Evolutionary conservation across 2,113 vertebrate genomes (phyloP).

Genomic region (Pycnonotus jocosus): DNA sequence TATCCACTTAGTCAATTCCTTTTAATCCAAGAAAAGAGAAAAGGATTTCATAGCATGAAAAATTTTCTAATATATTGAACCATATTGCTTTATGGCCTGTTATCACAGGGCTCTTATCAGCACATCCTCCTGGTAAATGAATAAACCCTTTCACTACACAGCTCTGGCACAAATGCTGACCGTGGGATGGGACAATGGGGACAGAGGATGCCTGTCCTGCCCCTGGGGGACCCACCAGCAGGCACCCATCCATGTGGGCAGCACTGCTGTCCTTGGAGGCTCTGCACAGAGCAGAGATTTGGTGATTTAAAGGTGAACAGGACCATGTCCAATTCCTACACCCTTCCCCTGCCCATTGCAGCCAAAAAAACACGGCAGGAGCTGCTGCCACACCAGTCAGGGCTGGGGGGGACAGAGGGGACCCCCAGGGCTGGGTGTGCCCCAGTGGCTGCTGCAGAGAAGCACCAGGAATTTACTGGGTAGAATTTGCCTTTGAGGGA

Average conservation of each 20-base stretch:
- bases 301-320: neutral
- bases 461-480: neutral
- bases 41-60: neutral
- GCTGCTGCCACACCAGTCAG: neutral
- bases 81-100: neutral
- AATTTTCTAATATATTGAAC: conserved; percentile 6
- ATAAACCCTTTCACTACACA: neutral
- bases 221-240: neutral
- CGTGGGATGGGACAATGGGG: neutral
- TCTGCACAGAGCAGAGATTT: neutral
- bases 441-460: neutral
- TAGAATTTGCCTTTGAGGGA: neutral
- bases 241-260: neutral
- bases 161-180: neutral
- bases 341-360: neutral
- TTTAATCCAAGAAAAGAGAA: neutral
- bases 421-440: neutral
- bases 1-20: neutral
- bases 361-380: neutral
- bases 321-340: accelerated
- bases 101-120: conserved; percentile 11
- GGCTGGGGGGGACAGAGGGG: neutral
- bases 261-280: neutral
- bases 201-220: neutral
- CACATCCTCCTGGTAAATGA: neutral